A percentile compares a stretch with the other conserved stretches of the same genome.
These are phyloP conservation scores for Oxytorus armatus DNA, from an alignment of 2,888 invertebrate genomes.

Conservation along the genomic window DNA sequence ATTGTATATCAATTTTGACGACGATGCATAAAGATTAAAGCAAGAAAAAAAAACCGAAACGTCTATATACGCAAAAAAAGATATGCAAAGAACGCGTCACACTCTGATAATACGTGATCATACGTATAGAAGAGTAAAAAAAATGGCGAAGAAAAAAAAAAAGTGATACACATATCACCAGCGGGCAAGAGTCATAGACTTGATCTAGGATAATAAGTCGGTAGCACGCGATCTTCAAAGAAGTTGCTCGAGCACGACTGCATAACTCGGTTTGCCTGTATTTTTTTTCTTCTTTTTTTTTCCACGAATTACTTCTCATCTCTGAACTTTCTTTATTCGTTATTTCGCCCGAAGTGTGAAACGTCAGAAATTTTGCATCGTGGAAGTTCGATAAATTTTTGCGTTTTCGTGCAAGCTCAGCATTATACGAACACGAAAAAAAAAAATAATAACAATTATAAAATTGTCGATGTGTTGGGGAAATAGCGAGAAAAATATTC, in stretches of 20 bases:
- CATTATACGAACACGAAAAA: background rate
- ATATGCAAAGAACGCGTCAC: constrained; percentile 45
- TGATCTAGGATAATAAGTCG: constrained; percentile 54
- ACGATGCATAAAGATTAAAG: background rate
- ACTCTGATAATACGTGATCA: constrained; percentile 56
- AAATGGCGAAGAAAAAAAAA: constrained; percentile 40
- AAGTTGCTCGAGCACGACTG: constrained; percentile 54
- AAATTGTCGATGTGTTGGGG: too few species aligned
- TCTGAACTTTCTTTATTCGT: constrained; percentile 32
- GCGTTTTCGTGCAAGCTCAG: background rate
- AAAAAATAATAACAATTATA: too few species aligned
- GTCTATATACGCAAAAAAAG: constrained; percentile 3
- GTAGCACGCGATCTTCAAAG: constrained; percentile 63
- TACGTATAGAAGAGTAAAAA: background rate
- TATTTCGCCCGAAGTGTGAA: constrained; percentile 3
- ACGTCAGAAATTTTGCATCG: too few species aligned
- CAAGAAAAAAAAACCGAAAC: constrained; percentile 1
- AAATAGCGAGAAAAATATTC: constrained; percentile 5
- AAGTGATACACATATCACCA: constrained; percentile 31
- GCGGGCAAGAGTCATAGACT: constrained; percentile 43
- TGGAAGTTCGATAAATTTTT: too few species aligned
- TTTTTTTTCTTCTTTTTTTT: constrained; percentile 5
- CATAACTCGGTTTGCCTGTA: constrained; percentile 28
- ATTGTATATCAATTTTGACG: constrained; percentile 28
- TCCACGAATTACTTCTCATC: constrained; percentile 28